Conservation (phyloP, 2,888 invertebrate genomes). For the Drosophila trichaetosa region DNA sequence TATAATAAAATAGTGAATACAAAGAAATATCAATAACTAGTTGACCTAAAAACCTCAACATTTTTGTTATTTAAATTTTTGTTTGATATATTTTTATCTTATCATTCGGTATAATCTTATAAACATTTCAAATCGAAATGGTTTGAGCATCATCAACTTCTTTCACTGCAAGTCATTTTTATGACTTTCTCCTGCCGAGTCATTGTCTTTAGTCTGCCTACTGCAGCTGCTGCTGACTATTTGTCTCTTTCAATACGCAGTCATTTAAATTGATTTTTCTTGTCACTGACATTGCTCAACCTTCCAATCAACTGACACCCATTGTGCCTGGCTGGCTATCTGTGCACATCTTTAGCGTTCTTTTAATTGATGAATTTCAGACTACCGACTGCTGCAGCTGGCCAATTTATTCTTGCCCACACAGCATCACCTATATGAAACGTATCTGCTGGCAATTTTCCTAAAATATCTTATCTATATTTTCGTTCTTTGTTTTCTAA, state of each 20-base stretch:
- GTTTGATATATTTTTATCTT: not conserved
- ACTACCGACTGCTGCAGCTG: constrained; percentile 39
- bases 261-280: constrained; percentile 81
- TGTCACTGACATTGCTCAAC: constrained; percentile 60
- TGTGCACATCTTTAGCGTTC: constrained; percentile 6
- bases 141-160: constrained; percentile 4
- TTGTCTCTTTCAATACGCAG: constrained; percentile 76
- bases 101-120: not conserved
- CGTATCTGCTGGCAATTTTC: constrained; percentile 37
- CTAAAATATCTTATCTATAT: constrained; percentile 36
- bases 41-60: not conserved
- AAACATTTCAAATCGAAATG: not conserved
- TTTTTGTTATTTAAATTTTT: not conserved
- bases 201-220: constrained; percentile 42
- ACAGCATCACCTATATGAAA: constrained; percentile 11
- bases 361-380: constrained; percentile 70
- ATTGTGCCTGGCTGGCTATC: constrained; percentile 19
- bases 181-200: constrained; percentile 41
- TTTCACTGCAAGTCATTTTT: constrained; percentile 45
- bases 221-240: constrained; percentile 49
- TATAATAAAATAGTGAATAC: not conserved
- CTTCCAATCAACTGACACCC: constrained; percentile 51
- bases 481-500: constrained; percentile 6
- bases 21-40: not conserved
- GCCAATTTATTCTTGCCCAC: constrained; percentile 45